A percentile compares a stretch with the other conserved stretches of the same genome.
phyloP scores from a whole-genome alignment of 2,113 vertebrate species.

The Sinocyclocheilus grahami region DNA sequence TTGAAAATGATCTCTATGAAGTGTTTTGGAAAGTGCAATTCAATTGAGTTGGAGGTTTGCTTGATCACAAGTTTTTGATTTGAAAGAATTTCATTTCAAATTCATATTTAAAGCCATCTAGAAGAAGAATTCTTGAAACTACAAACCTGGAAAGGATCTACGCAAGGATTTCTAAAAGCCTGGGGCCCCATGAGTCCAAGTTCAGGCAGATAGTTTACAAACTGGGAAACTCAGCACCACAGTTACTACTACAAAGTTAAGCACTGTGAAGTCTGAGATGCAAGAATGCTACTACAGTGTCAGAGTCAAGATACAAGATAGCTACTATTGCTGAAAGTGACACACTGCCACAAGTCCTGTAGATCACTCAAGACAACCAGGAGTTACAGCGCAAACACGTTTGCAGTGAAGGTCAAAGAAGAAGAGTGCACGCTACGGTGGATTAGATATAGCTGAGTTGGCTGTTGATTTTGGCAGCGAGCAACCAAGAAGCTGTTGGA shows the following conservation, averaged over 20 bases:
- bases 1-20: not conserved
- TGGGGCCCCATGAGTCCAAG: not conserved
- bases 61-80: too few species aligned
- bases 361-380: not conserved
- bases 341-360: not conserved
- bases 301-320: constrained; percentile 11
- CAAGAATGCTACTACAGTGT: not conserved
- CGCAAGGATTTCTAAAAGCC: not conserved
- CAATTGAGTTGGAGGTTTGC: not conserved
- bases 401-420: not conserved
- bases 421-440: not conserved
- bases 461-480: not conserved
- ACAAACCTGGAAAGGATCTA: not conserved
- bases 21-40: not conserved
- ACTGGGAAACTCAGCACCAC: constrained; percentile 1
- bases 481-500: not conserved
- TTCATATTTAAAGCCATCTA: not conserved
- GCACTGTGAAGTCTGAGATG: constrained; percentile 16
- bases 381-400: not conserved
- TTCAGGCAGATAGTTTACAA: not conserved
- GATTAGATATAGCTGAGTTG: not conserved
- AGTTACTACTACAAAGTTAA: constrained; percentile 2
- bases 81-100: too few species aligned
- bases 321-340: not conserved
- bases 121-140: not conserved